Evolutionary conservation across 2,113 vertebrate species (phyloP).

Genomic region (Eulemur macaco): DNA sequence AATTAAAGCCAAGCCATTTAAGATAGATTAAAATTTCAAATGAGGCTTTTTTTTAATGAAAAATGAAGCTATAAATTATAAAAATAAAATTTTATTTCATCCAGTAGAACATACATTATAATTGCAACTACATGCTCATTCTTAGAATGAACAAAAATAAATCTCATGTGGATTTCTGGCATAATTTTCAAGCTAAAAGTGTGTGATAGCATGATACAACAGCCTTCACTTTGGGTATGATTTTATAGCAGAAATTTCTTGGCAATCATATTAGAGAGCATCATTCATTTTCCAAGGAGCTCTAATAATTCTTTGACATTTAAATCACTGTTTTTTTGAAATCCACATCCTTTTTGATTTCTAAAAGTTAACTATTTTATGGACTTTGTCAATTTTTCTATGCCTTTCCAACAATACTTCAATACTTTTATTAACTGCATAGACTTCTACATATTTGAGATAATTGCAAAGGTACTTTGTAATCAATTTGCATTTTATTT

Average conservation of each 20-base stretch:
- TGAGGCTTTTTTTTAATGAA: not conserved
- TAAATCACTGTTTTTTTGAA: conserved; percentile 36
- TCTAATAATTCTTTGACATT: conserved; percentile 24
- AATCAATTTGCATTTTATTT: not conserved
- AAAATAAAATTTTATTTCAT: conserved; percentile 40
- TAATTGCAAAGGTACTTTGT: conserved; percentile 14
- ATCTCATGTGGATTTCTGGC: conserved; percentile 2
- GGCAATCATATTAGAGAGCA: not conserved
- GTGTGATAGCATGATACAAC: not conserved
- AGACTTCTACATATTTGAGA: conserved; percentile 9
- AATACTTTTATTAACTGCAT: not conserved
- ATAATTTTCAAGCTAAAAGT: conserved; percentile 48
- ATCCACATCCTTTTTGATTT: not conserved
- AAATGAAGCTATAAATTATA: conserved; percentile 35
- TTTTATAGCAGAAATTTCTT: conserved; percentile 35
- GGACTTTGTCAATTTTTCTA: not conserved
- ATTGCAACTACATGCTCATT: conserved; percentile 33
- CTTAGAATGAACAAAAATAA: conserved; percentile 39
- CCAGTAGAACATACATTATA: not conserved
- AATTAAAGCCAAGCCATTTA: not conserved
- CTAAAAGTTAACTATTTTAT: conserved; percentile 28
- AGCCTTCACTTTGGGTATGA: not conserved
- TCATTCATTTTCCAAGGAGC: conserved; percentile 11
- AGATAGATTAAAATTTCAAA: conserved; percentile 38
- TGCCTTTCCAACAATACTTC: not conserved